These are phyloP conservation scores for Lepidiolamprologus cunningtoni DNA, from an alignment of 2,113 vertebrate species.

Conservation along the genomic window DNA sequence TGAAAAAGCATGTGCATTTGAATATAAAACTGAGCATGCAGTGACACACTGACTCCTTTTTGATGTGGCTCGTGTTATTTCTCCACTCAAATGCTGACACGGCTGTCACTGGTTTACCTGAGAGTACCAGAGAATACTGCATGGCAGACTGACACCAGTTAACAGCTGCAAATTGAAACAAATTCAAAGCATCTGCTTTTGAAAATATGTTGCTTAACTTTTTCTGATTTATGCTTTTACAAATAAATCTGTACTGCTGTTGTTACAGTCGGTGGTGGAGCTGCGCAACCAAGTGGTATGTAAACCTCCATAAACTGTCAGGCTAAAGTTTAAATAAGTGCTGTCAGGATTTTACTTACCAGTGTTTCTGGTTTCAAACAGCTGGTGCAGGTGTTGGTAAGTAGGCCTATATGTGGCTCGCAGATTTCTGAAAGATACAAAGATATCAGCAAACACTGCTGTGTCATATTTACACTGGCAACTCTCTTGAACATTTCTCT, in stretches of 20 bases:
- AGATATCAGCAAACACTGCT: not conserved
- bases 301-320: not conserved
- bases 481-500: not conserved
- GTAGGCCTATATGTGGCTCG: not conserved
- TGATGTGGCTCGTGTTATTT: accelerated
- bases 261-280: slow-evolving; percentile 29
- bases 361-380: slow-evolving; percentile 15
- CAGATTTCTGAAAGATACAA: not conserved
- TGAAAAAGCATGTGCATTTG: not conserved
- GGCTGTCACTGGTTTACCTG: not conserved
- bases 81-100: not conserved
- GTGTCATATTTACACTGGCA: not conserved
- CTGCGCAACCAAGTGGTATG: slow-evolving; percentile 45
- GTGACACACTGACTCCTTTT: not conserved
- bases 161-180: not conserved
- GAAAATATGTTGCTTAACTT: not conserved
- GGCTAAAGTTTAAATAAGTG: not conserved
- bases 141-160: not conserved
- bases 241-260: not conserved
- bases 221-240: not conserved
- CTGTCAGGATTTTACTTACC: not conserved
- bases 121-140: not conserved
- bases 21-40: not conserved
- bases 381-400: slow-evolving; percentile 17
- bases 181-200: not conserved